These are phyloP conservation scores for Carapus acus DNA, from an alignment of 2,797 vertebrate genomes.

Conservation along the genomic window DNA sequence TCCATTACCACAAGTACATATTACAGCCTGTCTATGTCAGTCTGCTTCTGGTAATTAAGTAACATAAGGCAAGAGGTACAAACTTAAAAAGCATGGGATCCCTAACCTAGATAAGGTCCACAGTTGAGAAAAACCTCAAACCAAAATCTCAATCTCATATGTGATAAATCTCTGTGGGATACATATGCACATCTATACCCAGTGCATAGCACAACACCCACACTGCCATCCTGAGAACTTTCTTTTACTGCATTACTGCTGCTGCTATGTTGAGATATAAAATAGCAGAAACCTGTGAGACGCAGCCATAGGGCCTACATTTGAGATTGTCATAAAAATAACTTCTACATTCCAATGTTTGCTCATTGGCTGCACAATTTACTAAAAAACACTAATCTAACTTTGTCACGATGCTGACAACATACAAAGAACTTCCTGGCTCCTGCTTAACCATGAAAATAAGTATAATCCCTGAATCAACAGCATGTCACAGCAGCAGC, in stretches of 20 bases:
- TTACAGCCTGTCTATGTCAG: constrained; percentile 38
- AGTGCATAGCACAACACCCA: too few species aligned
- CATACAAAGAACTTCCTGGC: constrained; percentile 1
- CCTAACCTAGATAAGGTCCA: constrained; percentile 8
- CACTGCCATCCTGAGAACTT: constrained; percentile 13
- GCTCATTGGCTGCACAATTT: constrained; percentile 26
- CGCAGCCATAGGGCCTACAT: background rate
- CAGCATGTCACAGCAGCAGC: constrained; percentile 24
- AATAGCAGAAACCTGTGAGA: constrained; percentile 16
- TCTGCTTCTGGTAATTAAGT: constrained; percentile 53
- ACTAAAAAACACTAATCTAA: background rate
- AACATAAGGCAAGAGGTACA: constrained; percentile 32
- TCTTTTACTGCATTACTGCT: constrained; percentile 19
- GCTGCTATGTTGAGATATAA: constrained; percentile 5
- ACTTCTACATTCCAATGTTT: constrained; percentile 10
- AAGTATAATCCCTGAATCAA: constrained; percentile 23
- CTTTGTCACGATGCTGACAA: constrained; percentile 10
- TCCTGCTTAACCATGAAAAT: background rate
- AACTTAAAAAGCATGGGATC: constrained; percentile 31
- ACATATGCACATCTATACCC: too few species aligned
- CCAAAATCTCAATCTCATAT: too few species aligned
- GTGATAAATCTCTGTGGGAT: too few species aligned
- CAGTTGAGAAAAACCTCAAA: constrained; percentile 10
- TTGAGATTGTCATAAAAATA: too few species aligned
- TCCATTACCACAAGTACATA: constrained; percentile 45